Percentiles rank a stretch among this genome's conserved stretches.
phyloP scores from a whole-genome alignment of 2,113 vertebrate genomes.

The Limanda limanda region DNA sequence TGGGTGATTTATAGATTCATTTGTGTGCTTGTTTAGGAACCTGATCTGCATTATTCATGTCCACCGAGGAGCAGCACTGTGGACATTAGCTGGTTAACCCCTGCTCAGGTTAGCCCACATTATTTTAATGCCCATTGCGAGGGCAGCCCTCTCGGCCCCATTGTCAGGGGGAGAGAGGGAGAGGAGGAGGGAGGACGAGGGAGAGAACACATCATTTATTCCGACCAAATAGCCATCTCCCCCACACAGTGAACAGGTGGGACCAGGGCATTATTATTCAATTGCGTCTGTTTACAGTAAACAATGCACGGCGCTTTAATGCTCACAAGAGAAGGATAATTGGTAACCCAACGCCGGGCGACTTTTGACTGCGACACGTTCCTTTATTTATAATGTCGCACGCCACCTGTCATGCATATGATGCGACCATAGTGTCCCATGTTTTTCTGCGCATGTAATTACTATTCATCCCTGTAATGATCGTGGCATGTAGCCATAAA shows the following conservation, averaged over 20 bases:
- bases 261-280: conserved; percentile 72
- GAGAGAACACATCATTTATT: conserved; percentile 67
- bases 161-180: conserved; percentile 29
- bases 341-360: conserved; percentile 67
- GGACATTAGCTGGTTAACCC: conserved; percentile 83
- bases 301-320: conserved; percentile 66
- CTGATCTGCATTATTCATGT: conserved; percentile 83
- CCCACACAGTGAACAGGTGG: conserved; percentile 69
- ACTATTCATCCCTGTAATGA: conserved; percentile 55
- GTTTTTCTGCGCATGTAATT: conserved; percentile 46
- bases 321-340: conserved; percentile 74
- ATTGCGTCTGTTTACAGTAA: conserved; percentile 71
- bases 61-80: conserved; percentile 62
- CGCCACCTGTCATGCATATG: conserved; percentile 62
- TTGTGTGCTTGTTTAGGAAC: conserved; percentile 81
- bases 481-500: conserved; percentile 50
- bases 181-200: conserved; percentile 29
- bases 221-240: conserved; percentile 48
- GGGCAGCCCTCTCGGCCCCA: conserved; percentile 53
- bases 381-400: conserved; percentile 56
- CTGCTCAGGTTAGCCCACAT: conserved; percentile 79
- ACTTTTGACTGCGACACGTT: conserved; percentile 61
- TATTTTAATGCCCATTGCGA: conserved; percentile 78
- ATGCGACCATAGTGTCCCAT: conserved; percentile 43
- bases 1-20: conserved; percentile 81